Evolutionary conservation across 2,888 invertebrate genomes (phyloP).

Genomic region (Lepeophtheirus nordmannii): DNA sequence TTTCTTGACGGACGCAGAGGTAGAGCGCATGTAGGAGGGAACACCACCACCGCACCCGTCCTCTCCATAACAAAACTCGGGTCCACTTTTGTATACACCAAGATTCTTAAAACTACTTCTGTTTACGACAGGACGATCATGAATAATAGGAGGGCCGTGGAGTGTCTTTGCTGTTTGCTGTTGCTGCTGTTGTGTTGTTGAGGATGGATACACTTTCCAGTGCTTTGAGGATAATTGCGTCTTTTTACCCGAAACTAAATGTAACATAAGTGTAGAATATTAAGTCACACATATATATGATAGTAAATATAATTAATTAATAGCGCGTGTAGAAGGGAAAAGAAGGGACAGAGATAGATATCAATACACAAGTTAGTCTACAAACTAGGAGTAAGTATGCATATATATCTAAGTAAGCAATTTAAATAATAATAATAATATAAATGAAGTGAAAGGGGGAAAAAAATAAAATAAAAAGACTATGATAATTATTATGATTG

Average conservation of each 20-base stretch:
- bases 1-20: constrained; percentile 21
- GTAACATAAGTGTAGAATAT: not conserved
- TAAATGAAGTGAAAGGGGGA: too few relatives aligned
- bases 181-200: not conserved
- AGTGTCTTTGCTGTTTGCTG: not conserved
- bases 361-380: too few relatives aligned
- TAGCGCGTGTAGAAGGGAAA: too few relatives aligned
- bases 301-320: too few relatives aligned
- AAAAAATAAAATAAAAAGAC: constrained; percentile 22
- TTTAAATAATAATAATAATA: too few relatives aligned
- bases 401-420: too few relatives aligned
- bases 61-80: not conserved
- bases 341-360: too few relatives aligned
- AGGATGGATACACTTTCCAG: too few relatives aligned
- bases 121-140: not conserved
- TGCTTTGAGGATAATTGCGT: too few relatives aligned
- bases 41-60: not conserved
- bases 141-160: not conserved
- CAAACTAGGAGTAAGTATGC: too few relatives aligned
- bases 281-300: too few relatives aligned
- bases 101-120: not conserved
- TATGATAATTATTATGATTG: constrained; percentile 24
- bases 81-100: not conserved
- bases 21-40: constrained; percentile 23
- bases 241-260: constrained; percentile 3